phyloP scores from a whole-genome alignment of 2,888 invertebrate genomes.

The Drosophila melanosoma region DNA sequence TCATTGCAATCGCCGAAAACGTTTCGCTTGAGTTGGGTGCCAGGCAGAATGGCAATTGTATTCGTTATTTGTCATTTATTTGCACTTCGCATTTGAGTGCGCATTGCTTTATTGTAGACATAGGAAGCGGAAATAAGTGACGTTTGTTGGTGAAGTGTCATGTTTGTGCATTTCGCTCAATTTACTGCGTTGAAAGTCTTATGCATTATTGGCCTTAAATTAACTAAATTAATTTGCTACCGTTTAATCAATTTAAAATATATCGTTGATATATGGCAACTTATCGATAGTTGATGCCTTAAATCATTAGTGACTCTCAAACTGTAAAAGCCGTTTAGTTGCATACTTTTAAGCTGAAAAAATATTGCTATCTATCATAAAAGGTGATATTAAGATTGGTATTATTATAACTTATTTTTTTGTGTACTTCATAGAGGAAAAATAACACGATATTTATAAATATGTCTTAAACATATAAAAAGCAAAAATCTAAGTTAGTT shows the following conservation, averaged over 20 bases:
- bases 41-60: conserved; percentile 52
- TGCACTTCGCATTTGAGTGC: conserved; percentile 72
- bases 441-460: neutral
- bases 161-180: conserved; percentile 49
- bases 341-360: conserved; percentile 43
- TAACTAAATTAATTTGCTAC: conserved; percentile 1
- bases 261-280: neutral
- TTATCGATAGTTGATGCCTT: conserved; percentile 34
- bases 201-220: conserved; percentile 17
- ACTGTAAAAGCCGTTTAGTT: conserved; percentile 12
- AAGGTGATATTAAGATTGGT: too few relatives aligned
- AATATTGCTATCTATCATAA: neutral
- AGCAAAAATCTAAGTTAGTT: neutral
- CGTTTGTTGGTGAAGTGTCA: conserved; percentile 45
- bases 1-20: conserved; percentile 45
- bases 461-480: neutral
- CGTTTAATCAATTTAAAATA: conserved; percentile 28
- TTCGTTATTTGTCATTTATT: conserved; percentile 73
- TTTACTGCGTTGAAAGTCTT: conserved; percentile 26
- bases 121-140: conserved; percentile 75
- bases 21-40: conserved; percentile 68
- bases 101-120: conserved; percentile 39
- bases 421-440: neutral
- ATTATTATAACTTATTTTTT: neutral
- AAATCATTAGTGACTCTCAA: conserved; percentile 3